Conservation (phyloP, 2,797 vertebrate species). For the Acomys russatus region DNA sequence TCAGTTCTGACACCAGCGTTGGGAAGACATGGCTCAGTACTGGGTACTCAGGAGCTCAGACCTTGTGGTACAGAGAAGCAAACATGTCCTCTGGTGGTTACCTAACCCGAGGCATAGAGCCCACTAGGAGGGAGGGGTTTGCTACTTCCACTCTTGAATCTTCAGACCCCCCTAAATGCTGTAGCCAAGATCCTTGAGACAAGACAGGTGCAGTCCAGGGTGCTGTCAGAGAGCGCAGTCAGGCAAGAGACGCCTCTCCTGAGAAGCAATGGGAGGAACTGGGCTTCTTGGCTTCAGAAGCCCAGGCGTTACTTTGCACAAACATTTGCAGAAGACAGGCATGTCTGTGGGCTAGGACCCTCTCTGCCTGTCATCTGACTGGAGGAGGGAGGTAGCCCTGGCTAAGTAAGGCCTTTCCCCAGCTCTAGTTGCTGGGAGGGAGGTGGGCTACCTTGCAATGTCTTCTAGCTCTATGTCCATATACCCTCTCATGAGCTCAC, state of each 20-base stretch:
- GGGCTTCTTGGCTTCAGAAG: background rate
- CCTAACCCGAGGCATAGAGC: background rate
- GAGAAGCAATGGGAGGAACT: background rate
- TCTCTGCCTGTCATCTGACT: background rate
- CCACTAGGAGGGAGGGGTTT: background rate
- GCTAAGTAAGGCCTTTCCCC: background rate
- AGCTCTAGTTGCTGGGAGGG: background rate
- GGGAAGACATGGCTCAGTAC: background rate
- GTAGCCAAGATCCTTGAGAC: background rate
- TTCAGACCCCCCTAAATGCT: background rate
- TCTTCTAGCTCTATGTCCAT: background rate
- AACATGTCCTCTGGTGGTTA: background rate
- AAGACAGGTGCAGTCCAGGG: background rate
- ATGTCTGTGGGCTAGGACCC: background rate
- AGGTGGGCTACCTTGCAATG: background rate
- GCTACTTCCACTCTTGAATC: background rate
- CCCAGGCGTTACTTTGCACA: background rate
- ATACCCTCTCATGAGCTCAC: background rate
- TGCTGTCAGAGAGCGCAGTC: background rate
- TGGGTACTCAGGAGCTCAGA: background rate
- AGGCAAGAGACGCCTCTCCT: background rate
- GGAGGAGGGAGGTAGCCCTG: background rate
- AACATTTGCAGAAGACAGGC: background rate
- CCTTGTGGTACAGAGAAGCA: background rate
- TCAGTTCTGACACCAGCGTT: background rate